Base-by-base conservation (phyloP, 2,797 vertebrate species). In the Girardinus metallicus region DNA sequence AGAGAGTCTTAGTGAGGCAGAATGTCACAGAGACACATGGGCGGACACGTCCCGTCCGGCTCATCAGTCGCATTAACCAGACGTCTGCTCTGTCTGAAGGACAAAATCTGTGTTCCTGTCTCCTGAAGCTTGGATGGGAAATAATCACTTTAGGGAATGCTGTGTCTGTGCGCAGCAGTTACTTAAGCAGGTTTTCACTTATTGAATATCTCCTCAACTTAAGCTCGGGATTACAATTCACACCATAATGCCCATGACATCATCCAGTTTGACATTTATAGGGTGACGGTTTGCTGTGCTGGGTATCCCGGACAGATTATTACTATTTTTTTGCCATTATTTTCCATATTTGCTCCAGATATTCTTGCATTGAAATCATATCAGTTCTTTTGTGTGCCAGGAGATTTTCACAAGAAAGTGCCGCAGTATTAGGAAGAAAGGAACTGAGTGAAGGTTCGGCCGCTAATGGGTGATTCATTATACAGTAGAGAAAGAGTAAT, bases 1-100 rank as follows among this genome's bases (percentile, higher is more conserved):
- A 70, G 66, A 43, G 43, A 26, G 41, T 68, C 16, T 10, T 21
- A 21, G 16, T 21, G 64, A 68, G 36, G 66, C 39, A 21, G 66
- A 70, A n/a, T 70, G 66, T n/a, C 68, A 71, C 68, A 46, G 68
- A 71, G 41, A 46, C 26, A 29, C 26, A 29, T 71, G 68, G 68
- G 68, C 12, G 26, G 41, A 71, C 68, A 72, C 49, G 44, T 83
- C 74, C 76, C 10, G 73, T 86, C 81, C 76, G 78, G 47, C 80
- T 80, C 84, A 87, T 90, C 83, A 87, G 49, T 87, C 82, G 83
- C 75, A 77, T n/a, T 76, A 75, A 89, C 36, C 76, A 78, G 80
- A 84, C 80, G 70, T 71, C 72, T 83, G 76, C 60, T 83, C 62
- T 11, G 82, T 74, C 82, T 86, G 73, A 89, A 90, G 85, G 85